phyloP scores from a whole-genome alignment of 1,140 invertebrate species.

The Leguminivora glycinivorella region DNA sequence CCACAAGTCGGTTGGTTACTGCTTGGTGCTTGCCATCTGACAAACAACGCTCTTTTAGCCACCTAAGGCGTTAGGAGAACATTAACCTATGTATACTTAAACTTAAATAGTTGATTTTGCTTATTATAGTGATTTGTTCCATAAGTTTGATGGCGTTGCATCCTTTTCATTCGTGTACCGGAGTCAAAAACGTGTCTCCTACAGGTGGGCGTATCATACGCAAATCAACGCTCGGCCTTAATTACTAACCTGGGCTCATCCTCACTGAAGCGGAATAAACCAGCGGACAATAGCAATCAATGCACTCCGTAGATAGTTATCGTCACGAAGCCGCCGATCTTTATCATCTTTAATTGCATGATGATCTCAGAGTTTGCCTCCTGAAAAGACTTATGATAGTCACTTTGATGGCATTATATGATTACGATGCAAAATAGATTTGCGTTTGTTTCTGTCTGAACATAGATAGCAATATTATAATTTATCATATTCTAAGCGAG shows the following conservation, averaged over 20 bases:
- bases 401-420: neutral
- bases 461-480: too few species aligned
- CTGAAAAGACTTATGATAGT: neutral
- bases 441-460: neutral
- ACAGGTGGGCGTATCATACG: too few species aligned
- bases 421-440: neutral
- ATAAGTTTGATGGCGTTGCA: neutral
- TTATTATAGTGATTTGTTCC: neutral
- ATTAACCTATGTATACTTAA: too few species aligned
- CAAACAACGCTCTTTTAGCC: too few species aligned
- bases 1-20: too few species aligned
- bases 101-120: too few species aligned
- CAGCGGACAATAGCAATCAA: constrained; percentile 51
- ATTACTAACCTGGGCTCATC: constrained; percentile 41
- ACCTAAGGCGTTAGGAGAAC: too few species aligned
- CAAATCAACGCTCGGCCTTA: constrained; percentile 33
- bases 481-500: too few species aligned
- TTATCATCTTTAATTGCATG: constrained; percentile 14
- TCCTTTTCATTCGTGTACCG: too few species aligned
- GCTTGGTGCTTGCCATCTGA: too few species aligned
- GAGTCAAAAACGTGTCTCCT: too few species aligned
- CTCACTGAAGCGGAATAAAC: constrained; percentile 46
- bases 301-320: constrained; percentile 41
- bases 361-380: constrained; percentile 4
- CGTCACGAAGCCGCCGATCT: constrained; percentile 43